These are phyloP conservation scores for Spodoptera littoralis DNA, from an alignment of 2,888 invertebrate genomes.

Conservation along the genomic window DNA sequence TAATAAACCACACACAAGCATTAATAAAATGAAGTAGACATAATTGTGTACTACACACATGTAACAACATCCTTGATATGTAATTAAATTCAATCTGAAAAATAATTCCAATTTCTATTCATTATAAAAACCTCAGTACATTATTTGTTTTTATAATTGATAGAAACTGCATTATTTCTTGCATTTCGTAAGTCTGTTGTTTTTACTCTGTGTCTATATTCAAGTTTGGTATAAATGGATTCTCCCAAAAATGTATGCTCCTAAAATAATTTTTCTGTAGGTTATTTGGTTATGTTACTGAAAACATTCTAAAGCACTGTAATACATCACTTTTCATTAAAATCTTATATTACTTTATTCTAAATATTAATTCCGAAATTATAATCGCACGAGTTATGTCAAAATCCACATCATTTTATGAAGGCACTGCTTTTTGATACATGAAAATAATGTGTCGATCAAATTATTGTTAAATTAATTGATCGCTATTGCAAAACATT, in stretches of 20 bases:
- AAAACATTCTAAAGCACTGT: slow-evolving; percentile 32
- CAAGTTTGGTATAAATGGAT: background rate
- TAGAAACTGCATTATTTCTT: too few species aligned
- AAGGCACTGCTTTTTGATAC: slow-evolving; percentile 81
- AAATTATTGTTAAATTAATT: slow-evolving; percentile 61
- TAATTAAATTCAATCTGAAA: slow-evolving; percentile 30
- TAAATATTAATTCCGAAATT: slow-evolving; percentile 57
- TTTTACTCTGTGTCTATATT: background rate
- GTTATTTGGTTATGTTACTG: slow-evolving; percentile 19
- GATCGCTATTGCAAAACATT: slow-evolving; percentile 42
- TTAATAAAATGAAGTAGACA: background rate
- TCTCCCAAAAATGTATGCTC: slow-evolving; percentile 11
- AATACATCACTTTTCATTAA: slow-evolving; percentile 41
- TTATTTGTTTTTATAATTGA: too few species aligned
- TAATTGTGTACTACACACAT: slow-evolving; percentile 5
- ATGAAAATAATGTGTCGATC: slow-evolving; percentile 55
- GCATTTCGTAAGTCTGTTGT: too few species aligned
- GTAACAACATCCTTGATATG: slow-evolving; percentile 48
- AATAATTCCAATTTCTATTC: slow-evolving; percentile 5
- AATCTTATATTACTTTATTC: slow-evolving; percentile 55
- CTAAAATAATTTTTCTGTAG: slow-evolving; percentile 38
- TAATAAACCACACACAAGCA: slow-evolving; percentile 1
- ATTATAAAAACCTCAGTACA: slow-evolving; percentile 1
- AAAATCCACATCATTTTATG: slow-evolving; percentile 71
- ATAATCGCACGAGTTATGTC: slow-evolving; percentile 63